A percentile compares a stretch with the other conserved stretches of the same genome.
phyloP scores from a whole-genome alignment of 2,888 invertebrate species.

The Melinopterus prodromus region DNA sequence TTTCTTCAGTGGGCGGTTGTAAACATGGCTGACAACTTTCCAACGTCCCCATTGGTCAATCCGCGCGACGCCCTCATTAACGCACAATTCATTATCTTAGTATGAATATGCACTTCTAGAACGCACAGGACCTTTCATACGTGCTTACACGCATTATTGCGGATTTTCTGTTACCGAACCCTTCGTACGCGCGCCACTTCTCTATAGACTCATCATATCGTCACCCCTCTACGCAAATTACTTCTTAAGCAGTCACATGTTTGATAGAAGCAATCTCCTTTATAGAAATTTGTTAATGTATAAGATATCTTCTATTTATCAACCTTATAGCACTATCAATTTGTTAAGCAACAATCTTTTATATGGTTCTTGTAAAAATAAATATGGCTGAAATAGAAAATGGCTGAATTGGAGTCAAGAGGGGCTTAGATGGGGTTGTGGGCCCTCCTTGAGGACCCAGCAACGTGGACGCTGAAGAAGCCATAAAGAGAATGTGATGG shows the following conservation, averaged over 20 bases:
- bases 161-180: constrained; percentile 40
- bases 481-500: neutral
- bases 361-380: neutral
- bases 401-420: neutral
- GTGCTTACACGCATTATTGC: constrained; percentile 41
- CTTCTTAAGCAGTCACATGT: constrained; percentile 23
- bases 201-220: constrained; percentile 37
- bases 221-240: constrained; percentile 45
- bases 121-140: constrained; percentile 41
- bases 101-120: constrained; percentile 46
- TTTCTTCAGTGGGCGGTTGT: constrained; percentile 50
- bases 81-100: constrained; percentile 46
- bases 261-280: neutral
- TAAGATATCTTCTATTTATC: too few species aligned
- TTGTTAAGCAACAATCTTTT: too few species aligned
- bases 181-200: constrained; percentile 33
- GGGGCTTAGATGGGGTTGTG: too few species aligned
- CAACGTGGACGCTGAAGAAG: neutral
- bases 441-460: too few species aligned
- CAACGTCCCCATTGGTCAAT: constrained; percentile 48
- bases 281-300: neutral
- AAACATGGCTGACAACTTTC: constrained; percentile 49
- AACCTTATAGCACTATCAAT: too few species aligned
- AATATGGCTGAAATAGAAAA: neutral
- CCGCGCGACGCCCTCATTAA: constrained; percentile 47